Evolutionary conservation across 2,113 vertebrate genomes (phyloP), one percentile per base, ranked within the genome.

Genomic region (Prunella himalayana): DNA sequence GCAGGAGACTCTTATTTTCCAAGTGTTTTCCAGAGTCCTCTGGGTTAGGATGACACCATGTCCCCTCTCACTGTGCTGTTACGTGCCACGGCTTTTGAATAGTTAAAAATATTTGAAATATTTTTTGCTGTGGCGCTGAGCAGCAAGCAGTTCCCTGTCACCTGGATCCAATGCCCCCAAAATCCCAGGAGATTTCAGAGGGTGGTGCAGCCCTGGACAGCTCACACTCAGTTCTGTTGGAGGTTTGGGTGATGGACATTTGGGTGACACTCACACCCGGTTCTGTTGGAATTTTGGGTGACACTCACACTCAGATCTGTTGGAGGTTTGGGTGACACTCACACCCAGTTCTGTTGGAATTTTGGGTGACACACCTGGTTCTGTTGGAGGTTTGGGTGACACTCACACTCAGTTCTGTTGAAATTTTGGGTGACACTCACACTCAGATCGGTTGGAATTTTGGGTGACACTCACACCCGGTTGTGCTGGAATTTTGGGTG

Each of bases 21-120:
- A 27, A 8, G 41, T 20, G 41, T 13, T 53, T 31, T 4, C 54
- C 41, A 9, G 31, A 7, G 20, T 14, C 22, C 14, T 11, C 50
- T 18, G 39, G 21, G 35, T 35, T 33, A 11, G 0, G 1, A 1
- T 63, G 49, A 8, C 44, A 42, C 51, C 3, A 0, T 1, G 5
- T 69, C 59, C 31, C 25, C 7, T 57, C 80, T 39, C 54, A 3
- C 60, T 13, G 28, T 15, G 53, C 25, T 49, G 37, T 56, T 19
- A 20, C 0, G 0, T 21, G 39, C 25, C 81, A 33, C 2, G 3
- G 33, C 37, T 39, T 76, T 84, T 28, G 2, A 42, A 22, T 42
- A 28, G 11, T 79, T 53, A 11, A 18, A 49, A n/a, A 18, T 28
- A 41, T 41, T 50, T 61, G 1, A 25, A 50, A 27, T 25, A 9